Evolutionary conservation across 2,888 invertebrate genomes (phyloP).

Genomic region (Dicyrtoma fusca): DNA sequence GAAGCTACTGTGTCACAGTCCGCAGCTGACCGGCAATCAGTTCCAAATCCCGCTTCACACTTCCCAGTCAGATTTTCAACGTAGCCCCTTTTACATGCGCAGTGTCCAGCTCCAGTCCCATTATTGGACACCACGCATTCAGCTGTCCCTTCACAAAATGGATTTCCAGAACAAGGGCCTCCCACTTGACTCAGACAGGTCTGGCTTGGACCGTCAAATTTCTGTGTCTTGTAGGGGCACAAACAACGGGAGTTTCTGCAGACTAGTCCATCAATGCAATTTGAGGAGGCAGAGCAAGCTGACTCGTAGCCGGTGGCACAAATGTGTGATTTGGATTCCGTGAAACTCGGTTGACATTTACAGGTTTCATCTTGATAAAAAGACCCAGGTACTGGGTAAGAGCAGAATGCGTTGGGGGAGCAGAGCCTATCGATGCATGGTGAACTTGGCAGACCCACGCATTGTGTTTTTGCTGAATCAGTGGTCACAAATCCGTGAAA

Average conservation of each 20-base stretch:
- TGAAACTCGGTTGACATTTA: not conserved
- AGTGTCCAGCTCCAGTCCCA: not conserved
- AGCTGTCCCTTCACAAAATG: not conserved
- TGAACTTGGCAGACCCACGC: not conserved
- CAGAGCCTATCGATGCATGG: not conserved
- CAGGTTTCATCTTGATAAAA: not conserved
- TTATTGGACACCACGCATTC: not conserved
- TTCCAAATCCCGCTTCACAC: not conserved
- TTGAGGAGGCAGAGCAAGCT: not conserved
- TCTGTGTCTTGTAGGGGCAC: not conserved
- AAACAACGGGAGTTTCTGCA: not conserved
- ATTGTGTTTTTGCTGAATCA: no score
- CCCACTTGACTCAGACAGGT: not conserved
- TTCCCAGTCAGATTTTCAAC: not conserved
- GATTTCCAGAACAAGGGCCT: not conserved
- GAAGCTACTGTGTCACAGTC: not conserved
- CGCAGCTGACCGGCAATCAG: not conserved
- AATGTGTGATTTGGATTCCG: not conserved
- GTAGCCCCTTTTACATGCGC: not conserved
- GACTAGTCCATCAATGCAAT: not conserved
- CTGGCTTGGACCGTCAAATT: not conserved
- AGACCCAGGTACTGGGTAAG: not conserved
- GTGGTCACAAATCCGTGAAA: conserved; percentile 1
- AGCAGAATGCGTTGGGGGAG: not conserved
- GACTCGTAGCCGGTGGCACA: not conserved